phyloP scores from a whole-genome alignment of 2,113 vertebrate species.

The Hyla sarda region DNA sequence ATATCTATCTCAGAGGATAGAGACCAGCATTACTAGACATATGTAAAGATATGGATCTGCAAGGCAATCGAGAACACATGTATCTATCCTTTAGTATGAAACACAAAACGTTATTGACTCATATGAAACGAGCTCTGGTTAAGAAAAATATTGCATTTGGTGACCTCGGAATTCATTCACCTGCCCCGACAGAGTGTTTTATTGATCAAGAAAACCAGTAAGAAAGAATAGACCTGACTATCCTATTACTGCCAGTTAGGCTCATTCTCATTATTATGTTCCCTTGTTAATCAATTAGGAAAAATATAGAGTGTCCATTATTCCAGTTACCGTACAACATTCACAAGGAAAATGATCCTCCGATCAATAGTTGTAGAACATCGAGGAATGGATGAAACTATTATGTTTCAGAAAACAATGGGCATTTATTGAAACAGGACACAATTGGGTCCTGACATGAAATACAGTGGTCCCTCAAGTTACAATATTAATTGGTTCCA shows the following conservation, averaged over 20 bases:
- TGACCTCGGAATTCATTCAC: neutral
- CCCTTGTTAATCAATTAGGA: neutral
- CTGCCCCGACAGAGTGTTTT: neutral
- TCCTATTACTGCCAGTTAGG: constrained; percentile 30
- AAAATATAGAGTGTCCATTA: constrained; percentile 6
- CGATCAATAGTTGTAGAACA: constrained; percentile 44
- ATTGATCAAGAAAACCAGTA: constrained; percentile 11
- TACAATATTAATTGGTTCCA: too few species aligned
- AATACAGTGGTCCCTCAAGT: too few species aligned
- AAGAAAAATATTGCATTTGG: neutral
- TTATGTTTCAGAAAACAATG: constrained; percentile 17
- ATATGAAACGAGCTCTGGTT: neutral
- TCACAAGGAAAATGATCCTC: constrained; percentile 46
- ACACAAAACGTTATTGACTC: constrained; percentile 1
- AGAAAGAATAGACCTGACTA: neutral
- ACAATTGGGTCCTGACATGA: neutral
- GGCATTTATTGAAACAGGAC: neutral
- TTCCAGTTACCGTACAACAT: constrained; percentile 21
- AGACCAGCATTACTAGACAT: neutral
- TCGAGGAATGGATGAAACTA: constrained; percentile 10
- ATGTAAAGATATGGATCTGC: neutral
- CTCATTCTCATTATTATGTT: constrained; percentile 1
- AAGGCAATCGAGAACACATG: neutral
- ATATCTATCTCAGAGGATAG: neutral
- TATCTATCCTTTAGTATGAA: neutral